A percentile compares a stretch with the other conserved stretches of the same genome.
Evolutionary conservation across 2,113 vertebrate genomes (phyloP).

Genomic region (Scomber scombrus): DNA sequence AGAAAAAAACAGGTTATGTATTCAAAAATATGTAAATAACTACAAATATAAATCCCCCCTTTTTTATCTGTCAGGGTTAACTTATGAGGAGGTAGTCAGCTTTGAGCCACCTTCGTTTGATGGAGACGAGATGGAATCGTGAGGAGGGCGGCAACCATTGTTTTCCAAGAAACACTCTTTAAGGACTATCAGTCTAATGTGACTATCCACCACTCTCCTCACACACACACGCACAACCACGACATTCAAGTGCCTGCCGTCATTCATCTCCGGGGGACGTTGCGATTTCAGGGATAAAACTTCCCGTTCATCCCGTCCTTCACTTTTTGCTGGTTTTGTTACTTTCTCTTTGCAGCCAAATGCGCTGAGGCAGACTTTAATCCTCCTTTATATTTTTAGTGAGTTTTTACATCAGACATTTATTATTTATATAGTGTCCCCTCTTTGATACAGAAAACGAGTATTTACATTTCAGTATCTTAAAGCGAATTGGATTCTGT

Average conservation of each 20-base stretch:
- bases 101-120: constrained; percentile 93
- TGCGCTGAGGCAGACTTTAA: constrained; percentile 21
- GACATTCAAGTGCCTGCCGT: constrained; percentile 93
- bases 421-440: constrained; percentile 31
- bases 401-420: constrained; percentile 38
- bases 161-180: constrained; percentile 62
- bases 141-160: constrained; percentile 73
- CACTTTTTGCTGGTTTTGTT: constrained; percentile 54
- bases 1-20: neutral
- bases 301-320: constrained; percentile 42
- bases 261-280: constrained; percentile 82
- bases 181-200: constrained; percentile 62
- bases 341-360: constrained; percentile 7
- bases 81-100: constrained; percentile 94
- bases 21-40: neutral
- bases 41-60: neutral
- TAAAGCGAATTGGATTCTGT: constrained; percentile 20
- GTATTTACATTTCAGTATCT: constrained; percentile 44
- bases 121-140: constrained; percentile 97
- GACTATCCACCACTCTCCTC: constrained; percentile 61
- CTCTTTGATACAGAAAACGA: constrained; percentile 14
- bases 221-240: constrained; percentile 78
- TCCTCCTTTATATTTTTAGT: constrained; percentile 18
- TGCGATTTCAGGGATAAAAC: constrained; percentile 62
- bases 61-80: constrained; percentile 87